phyloP scores from a whole-genome alignment of 2,888 invertebrate species.

The Mallateleia sp. region DNA sequence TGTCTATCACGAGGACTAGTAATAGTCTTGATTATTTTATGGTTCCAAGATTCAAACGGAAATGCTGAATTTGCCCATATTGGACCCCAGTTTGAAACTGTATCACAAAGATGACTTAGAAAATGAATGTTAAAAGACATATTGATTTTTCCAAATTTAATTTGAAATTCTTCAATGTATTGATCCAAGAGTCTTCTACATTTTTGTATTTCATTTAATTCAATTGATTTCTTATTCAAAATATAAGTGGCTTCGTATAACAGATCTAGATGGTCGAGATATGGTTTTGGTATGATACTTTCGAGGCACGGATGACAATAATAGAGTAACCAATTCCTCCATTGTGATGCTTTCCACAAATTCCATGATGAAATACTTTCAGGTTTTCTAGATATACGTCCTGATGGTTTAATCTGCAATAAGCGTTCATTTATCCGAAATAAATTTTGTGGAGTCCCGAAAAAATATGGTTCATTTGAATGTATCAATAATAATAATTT shows the following conservation, averaged over 20 bases:
- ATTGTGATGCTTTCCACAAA: constrained; percentile 47
- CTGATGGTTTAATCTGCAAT: background rate
- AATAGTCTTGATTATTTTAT: constrained; percentile 16
- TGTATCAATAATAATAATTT: background rate
- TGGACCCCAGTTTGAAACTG: constrained; percentile 52
- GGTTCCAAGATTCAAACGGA: constrained; percentile 40
- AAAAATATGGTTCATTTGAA: background rate
- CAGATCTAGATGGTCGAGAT: background rate
- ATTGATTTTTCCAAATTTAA: constrained; percentile 1
- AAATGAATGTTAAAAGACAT: constrained; percentile 48
- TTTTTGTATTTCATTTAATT: background rate
- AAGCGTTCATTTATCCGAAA: background rate
- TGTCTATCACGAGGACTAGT: constrained; percentile 24
- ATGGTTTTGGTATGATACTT: background rate
- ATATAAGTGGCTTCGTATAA: constrained; percentile 21
- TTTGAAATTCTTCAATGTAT: constrained; percentile 30
- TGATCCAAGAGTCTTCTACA: constrained; percentile 7
- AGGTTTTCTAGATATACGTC: background rate
- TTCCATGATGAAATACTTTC: background rate
- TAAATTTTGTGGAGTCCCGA: background rate
- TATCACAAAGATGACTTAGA: constrained; percentile 20
- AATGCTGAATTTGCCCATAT: constrained; percentile 39
- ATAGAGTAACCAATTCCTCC: constrained; percentile 49
- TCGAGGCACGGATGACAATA: constrained; percentile 10
- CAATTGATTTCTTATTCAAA: constrained; percentile 35